Percentiles rank a stretch among this genome's conserved stretches.
These are phyloP conservation scores for Neosilurus mollespiculum DNA, from an alignment of 2,797 vertebrate species.

Conservation along the genomic window DNA sequence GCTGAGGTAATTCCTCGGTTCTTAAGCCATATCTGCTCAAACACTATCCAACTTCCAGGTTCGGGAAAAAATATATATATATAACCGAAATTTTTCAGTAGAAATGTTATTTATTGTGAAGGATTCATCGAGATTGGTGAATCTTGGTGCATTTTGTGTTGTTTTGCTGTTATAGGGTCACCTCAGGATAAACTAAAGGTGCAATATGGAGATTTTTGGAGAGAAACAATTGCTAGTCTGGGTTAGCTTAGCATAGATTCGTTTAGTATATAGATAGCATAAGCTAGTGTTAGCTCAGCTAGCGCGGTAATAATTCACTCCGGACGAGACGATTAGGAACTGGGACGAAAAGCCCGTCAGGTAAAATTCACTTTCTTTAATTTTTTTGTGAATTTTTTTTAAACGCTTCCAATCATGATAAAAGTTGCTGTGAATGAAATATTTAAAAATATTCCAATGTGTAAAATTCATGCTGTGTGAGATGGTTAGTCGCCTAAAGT, in stretches of 20 bases:
- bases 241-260: slow-evolving; percentile 41
- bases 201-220: slow-evolving; percentile 41
- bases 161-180: not conserved
- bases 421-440: slow-evolving; percentile 34
- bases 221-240: slow-evolving; percentile 61
- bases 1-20: slow-evolving; percentile 16
- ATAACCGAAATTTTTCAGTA: slow-evolving; percentile 22
- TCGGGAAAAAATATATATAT: slow-evolving; percentile 28
- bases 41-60: slow-evolving; percentile 44
- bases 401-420: no score
- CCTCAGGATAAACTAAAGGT: not conserved
- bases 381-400: not conserved
- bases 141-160: not conserved
- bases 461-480: not conserved
- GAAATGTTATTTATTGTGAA: not conserved
- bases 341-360: slow-evolving; percentile 48
- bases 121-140: not conserved
- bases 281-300: slow-evolving; percentile 48
- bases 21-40: slow-evolving; percentile 20
- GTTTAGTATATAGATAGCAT: no score
- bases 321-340: slow-evolving; percentile 39
- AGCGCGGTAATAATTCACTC: slow-evolving; percentile 47
- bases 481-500: not conserved
- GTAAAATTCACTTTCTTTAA: slow-evolving; percentile 1
- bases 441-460: not conserved